These are phyloP conservation scores for Jaculus jaculus DNA, from an alignment of 2,113 vertebrate species.

Conservation along the genomic window DNA sequence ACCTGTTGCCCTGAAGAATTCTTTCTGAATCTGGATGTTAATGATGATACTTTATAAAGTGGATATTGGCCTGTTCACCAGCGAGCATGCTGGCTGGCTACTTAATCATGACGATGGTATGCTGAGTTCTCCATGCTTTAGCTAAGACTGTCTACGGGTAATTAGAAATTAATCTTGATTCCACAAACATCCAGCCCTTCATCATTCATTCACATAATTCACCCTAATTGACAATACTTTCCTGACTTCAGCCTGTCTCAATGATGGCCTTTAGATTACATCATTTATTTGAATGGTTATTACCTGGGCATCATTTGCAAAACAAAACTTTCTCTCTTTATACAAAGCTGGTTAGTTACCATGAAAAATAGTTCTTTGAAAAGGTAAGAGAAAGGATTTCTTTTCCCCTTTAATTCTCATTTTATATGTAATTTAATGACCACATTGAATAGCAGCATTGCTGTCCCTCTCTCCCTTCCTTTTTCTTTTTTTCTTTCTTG, in stretches of 20 bases:
- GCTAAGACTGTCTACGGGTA: neutral
- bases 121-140: no score
- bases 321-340: neutral
- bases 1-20: neutral
- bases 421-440: neutral
- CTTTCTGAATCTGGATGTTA: neutral
- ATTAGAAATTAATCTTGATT: neutral
- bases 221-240: neutral
- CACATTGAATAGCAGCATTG: neutral
- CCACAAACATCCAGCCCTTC: neutral
- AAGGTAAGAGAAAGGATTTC: neutral
- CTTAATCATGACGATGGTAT: neutral
- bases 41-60: neutral
- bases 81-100: neutral
- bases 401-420: neutral
- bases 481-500: no score
- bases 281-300: neutral
- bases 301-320: neutral
- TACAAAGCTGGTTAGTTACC: neutral
- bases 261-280: neutral
- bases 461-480: neutral
- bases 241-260: neutral
- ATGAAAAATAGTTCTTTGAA: neutral
- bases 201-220: neutral
- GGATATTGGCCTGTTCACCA: neutral